phyloP scores from a whole-genome alignment of 37 sponge, comb jelly and placozoan genomes.

The Ianthella basta region DNA sequence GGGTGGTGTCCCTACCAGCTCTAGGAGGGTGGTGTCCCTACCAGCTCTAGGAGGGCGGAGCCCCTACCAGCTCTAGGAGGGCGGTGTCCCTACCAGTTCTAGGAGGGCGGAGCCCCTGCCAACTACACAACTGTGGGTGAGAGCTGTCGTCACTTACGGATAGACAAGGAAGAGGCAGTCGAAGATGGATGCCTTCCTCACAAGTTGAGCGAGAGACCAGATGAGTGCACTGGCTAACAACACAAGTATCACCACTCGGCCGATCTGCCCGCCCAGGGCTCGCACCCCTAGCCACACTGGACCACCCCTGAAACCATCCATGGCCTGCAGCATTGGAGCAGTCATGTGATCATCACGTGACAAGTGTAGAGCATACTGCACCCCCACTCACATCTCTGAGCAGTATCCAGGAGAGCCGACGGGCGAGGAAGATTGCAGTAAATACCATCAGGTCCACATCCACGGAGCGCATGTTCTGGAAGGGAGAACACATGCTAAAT shows the following conservation, averaged over 20 bases:
- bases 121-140: no score
- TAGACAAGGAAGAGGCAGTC: constrained; percentile 80
- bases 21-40: no score
- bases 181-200: constrained; percentile 67
- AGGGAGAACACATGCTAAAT: background rate
- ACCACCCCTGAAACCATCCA: constrained; percentile 2
- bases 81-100: no score
- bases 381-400: constrained; percentile 14
- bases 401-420: constrained; percentile 50
- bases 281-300: background rate
- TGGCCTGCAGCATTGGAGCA: background rate
- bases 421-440: constrained; percentile 49
- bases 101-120: no score
- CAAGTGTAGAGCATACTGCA: background rate
- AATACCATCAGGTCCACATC: constrained; percentile 69
- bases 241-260: constrained; percentile 31
- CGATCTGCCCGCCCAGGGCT: constrained; percentile 20
- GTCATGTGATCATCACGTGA: no score
- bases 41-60: no score
- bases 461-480: constrained; percentile 61
- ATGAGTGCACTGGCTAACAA: constrained; percentile 1
- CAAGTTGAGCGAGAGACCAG: constrained; percentile 53
- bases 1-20: no score
- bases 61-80: no score
- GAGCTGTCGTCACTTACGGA: no score